Evolutionary conservation across 1,140 invertebrate species (phyloP), one percentile per base, ranked within the genome.

Genomic region (Bradynema listronoti): DNA sequence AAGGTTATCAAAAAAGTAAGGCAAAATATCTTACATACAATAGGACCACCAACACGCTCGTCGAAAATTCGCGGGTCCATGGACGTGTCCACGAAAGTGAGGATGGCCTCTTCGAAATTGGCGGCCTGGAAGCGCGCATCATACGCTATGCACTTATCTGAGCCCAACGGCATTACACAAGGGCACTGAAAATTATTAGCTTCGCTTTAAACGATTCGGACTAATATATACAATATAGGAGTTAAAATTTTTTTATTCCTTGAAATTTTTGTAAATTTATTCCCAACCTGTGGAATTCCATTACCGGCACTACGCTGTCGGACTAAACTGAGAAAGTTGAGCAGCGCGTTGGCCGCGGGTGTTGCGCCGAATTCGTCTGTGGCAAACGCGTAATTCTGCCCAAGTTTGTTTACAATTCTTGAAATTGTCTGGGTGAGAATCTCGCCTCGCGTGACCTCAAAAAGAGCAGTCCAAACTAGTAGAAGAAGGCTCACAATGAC

Each of bases 61-160:
- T 66, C 64, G 32, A 52, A 64, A 29, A 65, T 65, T 27, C 63
- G 27, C 29, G 63, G 63, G 66, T 65, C 63, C 58, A 66, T 70
- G 11, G 36, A 54, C 25, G 22, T 51, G 42, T 69, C 67, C 11
- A 72, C 67, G 46, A 69, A 69, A 1, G 67, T 50, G n/a, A 72
- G 16, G 47, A 69, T 69, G 9, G 67, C 67, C 51, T 69, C 67
- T 29, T 73, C 71, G 29, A 69, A 16, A 1, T 34, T 34, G 19
- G 46, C 50, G 30, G 61, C 61, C 49, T 69, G 45, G 32, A 60
- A 65, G 33, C 36, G 22, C 7, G 36, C 36, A 32, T 57, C 19
- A 22, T 57, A 56, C n/a, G 6, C 32, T 9, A 57, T 14, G 11
- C 19, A 57, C 24, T 22, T 33, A 19, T 29, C 14, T 24, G n/a